Evolutionary conservation across 2,888 invertebrate genomes (phyloP).

Genomic region (Peribatodes rhomboidaria): DNA sequence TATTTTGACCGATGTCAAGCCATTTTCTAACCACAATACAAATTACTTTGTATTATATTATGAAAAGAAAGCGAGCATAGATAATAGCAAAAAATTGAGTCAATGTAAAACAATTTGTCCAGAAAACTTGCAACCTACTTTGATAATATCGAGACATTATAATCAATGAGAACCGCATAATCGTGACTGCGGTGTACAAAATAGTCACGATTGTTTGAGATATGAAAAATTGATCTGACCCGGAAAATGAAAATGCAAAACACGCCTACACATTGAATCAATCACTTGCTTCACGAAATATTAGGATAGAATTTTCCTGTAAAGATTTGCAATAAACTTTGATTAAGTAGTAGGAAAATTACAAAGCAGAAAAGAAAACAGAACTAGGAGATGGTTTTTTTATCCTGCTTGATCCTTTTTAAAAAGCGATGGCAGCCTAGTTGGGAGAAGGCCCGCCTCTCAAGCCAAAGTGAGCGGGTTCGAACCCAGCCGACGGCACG

Average conservation of each 20-base stretch:
- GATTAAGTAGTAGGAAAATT: no score
- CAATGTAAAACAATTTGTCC: conserved; percentile 33
- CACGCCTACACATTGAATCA: no score
- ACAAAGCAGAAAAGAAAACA: no score
- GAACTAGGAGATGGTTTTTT: no score
- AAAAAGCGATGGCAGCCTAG: no score
- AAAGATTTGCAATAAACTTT: no score
- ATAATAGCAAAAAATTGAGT: not conserved
- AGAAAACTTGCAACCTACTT: conserved; percentile 31
- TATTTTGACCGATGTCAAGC: not conserved
- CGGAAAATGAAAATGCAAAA: not conserved
- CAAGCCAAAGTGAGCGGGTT: no score
- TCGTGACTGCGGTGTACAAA: conserved; percentile 35
- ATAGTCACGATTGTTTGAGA: conserved; percentile 19
- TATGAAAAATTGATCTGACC: conserved; percentile 5
- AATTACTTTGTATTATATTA: conserved; percentile 16
- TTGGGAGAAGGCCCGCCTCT: no score
- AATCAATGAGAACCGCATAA: conserved; percentile 26
- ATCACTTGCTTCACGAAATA: no score
- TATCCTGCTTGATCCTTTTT: no score
- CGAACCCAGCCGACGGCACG: no score
- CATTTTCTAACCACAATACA: conserved; percentile 28
- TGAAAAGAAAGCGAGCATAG: conserved; percentile 19
- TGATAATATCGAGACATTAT: conserved; percentile 16
- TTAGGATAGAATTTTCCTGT: no score